These are phyloP conservation scores for Rhinoraja longicauda DNA, from an alignment of 2,797 vertebrate species.

Conservation along the genomic window DNA sequence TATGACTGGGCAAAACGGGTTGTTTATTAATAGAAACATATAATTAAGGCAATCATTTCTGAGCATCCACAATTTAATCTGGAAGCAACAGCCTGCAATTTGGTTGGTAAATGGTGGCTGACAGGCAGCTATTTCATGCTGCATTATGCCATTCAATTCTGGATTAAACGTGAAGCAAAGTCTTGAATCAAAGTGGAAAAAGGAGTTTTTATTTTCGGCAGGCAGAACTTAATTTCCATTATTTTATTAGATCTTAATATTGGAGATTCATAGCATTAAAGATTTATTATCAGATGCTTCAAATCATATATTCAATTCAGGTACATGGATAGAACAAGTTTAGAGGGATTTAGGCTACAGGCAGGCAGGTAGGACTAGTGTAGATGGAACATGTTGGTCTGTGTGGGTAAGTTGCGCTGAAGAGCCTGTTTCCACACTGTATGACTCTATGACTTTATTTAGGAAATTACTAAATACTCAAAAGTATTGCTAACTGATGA, in stretches of 20 bases:
- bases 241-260: constrained; percentile 11
- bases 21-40: constrained; percentile 32
- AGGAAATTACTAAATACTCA: neutral
- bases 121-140: constrained; percentile 11
- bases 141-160: neutral
- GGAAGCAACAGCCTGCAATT: constrained; percentile 16
- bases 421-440: no score
- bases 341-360: no score
- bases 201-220: neutral
- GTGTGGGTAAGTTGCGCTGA: no score
- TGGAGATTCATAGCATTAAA: neutral
- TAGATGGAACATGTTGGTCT: no score
- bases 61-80: constrained; percentile 19
- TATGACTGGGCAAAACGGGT: constrained; percentile 2
- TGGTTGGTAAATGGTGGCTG: constrained; percentile 7
- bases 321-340: no score
- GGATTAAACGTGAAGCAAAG: neutral
- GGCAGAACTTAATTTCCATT: constrained; percentile 7
- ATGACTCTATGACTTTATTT: neutral
- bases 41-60: constrained; percentile 23
- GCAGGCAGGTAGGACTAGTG: no score
- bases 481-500: neutral
- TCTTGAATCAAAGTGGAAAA: neutral
- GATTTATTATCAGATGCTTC: neutral
- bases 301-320: no score